phyloP scores from a whole-genome alignment of 2,888 invertebrate species.

The Odontocolon sp. region DNA sequence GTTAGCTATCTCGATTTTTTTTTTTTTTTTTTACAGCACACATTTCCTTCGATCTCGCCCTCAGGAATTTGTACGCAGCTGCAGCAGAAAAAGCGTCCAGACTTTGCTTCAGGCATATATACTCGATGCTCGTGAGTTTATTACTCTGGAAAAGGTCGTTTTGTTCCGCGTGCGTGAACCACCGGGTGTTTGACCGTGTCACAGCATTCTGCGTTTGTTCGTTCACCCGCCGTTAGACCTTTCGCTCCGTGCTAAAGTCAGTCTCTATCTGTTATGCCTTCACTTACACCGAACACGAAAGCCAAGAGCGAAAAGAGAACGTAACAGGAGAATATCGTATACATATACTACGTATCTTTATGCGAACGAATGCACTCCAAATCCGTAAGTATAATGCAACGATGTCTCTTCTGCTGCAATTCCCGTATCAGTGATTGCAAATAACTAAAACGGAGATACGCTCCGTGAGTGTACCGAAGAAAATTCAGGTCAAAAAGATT shows the following conservation, averaged over 20 bases:
- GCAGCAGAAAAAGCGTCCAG: background rate
- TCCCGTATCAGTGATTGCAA: conserved; percentile 39
- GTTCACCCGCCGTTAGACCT: conserved; percentile 42
- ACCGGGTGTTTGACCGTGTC: conserved; percentile 51
- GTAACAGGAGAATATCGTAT: background rate
- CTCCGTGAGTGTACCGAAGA: background rate
- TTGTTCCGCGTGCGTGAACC: conserved; percentile 49
- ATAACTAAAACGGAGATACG: background rate
- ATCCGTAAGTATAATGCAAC: conserved; percentile 26
- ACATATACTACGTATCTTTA: background rate
- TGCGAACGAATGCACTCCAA: conserved; percentile 29
- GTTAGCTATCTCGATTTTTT: too few species aligned
- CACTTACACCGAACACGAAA: background rate
- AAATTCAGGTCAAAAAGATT: conserved; percentile 35
- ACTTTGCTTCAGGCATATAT: background rate
- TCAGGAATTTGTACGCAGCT: background rate
- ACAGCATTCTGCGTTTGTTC: conserved; percentile 49
- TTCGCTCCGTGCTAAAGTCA: conserved; percentile 42
- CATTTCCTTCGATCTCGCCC: background rate
- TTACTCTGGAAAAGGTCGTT: conserved; percentile 42
- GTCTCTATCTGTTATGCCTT: conserved; percentile 22
- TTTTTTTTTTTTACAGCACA: background rate
- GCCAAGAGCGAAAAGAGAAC: conserved; percentile 33
- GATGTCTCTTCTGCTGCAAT: background rate
- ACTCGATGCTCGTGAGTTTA: background rate